Conservation (phyloP, 2,113 vertebrate species). For the Tragelaphus imberbis region DNA sequence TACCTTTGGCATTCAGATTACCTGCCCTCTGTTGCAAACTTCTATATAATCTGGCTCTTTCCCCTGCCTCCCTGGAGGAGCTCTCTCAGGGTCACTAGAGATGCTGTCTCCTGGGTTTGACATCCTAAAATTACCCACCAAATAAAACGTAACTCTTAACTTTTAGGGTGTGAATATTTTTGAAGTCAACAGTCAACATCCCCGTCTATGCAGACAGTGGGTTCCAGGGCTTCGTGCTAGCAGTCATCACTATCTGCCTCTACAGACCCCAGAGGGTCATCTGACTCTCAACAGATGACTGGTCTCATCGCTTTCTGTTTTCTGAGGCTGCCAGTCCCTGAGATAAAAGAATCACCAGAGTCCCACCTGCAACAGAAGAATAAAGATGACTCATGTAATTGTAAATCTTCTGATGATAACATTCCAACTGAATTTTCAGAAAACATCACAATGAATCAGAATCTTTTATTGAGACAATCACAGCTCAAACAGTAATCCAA, state of each 20-base stretch:
- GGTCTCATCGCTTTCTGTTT: neutral
- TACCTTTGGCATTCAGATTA: neutral
- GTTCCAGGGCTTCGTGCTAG: neutral
- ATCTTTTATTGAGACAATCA: neutral
- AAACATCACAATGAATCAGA: neutral
- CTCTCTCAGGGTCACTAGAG: neutral
- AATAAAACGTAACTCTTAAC: neutral
- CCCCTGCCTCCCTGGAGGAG: neutral
- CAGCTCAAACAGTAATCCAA: neutral
- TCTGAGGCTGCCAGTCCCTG: neutral
- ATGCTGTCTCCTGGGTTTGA: neutral
- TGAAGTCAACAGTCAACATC: neutral
- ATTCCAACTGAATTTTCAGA: neutral
- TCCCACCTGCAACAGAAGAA: neutral
- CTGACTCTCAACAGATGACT: neutral
- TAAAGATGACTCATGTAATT: neutral
- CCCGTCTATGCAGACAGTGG: fast-evolving
- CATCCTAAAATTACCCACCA: neutral
- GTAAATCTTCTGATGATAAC: neutral
- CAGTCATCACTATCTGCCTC: neutral
- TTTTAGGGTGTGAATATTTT: neutral
- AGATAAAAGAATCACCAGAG: neutral
- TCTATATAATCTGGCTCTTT: neutral
- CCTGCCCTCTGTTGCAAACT: neutral
- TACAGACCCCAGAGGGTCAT: too few species aligned